phyloP scores from a whole-genome alignment of 2,113 vertebrate species.

The Plestiodon gilberti region DNA sequence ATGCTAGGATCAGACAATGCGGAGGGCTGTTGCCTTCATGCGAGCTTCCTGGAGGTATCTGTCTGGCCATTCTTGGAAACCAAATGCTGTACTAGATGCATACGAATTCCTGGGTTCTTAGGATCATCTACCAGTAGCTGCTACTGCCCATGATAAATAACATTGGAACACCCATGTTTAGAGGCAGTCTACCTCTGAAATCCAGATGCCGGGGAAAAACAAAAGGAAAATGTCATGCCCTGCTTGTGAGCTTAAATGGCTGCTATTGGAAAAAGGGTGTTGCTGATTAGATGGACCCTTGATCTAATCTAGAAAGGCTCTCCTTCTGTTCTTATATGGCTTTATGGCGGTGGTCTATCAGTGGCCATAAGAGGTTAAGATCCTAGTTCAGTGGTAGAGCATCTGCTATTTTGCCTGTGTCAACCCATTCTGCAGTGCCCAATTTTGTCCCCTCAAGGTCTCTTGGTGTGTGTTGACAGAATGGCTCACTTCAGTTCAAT shows the following conservation, averaged over 20 bases:
- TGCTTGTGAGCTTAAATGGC: not conserved
- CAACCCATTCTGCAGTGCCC: fast-evolving
- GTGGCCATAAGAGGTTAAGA: not conserved
- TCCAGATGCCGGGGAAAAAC: not conserved
- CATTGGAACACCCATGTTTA: not conserved
- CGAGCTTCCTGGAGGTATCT: not conserved
- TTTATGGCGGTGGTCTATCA: not conserved
- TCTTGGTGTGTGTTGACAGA: not conserved
- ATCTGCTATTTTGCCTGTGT: not conserved
- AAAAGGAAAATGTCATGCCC: too few relatives aligned
- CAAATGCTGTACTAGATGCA: not conserved
- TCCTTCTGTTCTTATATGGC: not conserved
- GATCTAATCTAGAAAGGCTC: not conserved
- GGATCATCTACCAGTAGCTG: too few relatives aligned
- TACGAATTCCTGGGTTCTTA: not conserved
- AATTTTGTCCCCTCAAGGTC: not conserved
- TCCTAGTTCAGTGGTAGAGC: not conserved
- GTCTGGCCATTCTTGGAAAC: not conserved
- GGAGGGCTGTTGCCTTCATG: not conserved
- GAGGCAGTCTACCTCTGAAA: not conserved
- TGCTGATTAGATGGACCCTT: not conserved
- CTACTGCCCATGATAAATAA: not conserved
- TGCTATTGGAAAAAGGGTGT: not conserved
- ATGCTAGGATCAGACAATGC: not conserved
- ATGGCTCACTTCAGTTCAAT: not conserved